Evolutionary conservation across 2,888 invertebrate species (phyloP), one percentile per base, ranked within the genome.

Genomic region (Celastrina argiolus): DNA sequence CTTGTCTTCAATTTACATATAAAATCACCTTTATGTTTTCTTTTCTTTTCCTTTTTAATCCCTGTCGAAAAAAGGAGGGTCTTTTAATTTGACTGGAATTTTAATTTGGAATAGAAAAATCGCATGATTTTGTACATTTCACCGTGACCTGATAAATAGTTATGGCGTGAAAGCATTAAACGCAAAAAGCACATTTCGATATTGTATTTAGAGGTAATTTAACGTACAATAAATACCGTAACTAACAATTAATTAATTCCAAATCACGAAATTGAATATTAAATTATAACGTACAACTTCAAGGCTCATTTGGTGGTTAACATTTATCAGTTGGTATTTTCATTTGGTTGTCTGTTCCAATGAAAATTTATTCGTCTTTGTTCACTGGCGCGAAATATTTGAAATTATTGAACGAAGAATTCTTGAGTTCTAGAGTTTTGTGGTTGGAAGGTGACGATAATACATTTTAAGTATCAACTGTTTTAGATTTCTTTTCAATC

Each of bases 281-380:
- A 58, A 31, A 31, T 22, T 51, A 51, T 51, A 51, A 26, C 51
- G 22, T 16, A 58, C 7, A 51, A 51, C 58, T 31, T 58, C 58
- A 58, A 58, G 58, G 31, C 58, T 16, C 28, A 58, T 58, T 58
- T 58, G 28, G 31, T 28, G 58, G 58, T 58, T 58, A 58, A 31
- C 58, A 58, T 58, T 31, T 31, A 58, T 58, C 31, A 58, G 16
- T 58, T 58, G 58, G 14, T 26, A 28, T 56, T 58, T 58, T 58
- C 58, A 58, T 31, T 51, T 51, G 31, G 58, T 58, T 31, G 16
- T 58, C 58, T 58, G 58, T 58, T n/a, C 58, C 58, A 31, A 58
- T 58, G 58, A 31, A 58, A 56, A 56, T 45, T 45, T 5, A 51
- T 51, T 51, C 22, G 22, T 22, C 22, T 51, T 51, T 22, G 16